Conservation (phyloP, 2,113 vertebrate species). For the Cochlearius cochlearius region DNA sequence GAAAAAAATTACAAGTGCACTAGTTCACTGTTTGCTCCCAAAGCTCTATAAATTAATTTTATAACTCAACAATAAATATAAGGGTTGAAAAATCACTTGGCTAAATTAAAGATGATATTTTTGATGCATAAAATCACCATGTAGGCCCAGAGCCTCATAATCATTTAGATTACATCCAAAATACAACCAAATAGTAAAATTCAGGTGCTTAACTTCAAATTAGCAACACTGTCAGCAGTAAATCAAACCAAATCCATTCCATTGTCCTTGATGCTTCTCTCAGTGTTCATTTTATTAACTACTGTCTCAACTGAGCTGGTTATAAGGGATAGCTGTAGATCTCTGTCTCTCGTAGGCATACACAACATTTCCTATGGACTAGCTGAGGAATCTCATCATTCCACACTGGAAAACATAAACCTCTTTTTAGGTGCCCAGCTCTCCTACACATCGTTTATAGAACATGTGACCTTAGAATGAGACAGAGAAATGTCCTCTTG, state of each 20-base stretch:
- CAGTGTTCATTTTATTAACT: background rate
- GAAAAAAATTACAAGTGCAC: background rate
- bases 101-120: background rate
- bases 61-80: background rate
- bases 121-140: background rate
- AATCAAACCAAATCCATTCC: background rate
- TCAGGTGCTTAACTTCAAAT: background rate
- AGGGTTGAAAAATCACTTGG: background rate
- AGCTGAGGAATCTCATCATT: background rate
- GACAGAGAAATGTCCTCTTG: background rate
- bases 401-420: background rate
- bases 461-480: background rate
- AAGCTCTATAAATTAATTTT: background rate
- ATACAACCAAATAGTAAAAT: background rate
- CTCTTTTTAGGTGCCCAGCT: background rate
- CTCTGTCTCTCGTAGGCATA: rapidly evolving
- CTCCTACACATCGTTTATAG: background rate
- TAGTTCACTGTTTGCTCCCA: background rate
- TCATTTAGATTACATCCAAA: background rate
- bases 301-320: background rate
- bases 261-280: background rate
- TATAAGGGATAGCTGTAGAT: background rate
- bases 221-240: background rate
- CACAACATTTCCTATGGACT: background rate
- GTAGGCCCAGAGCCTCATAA: background rate